Evolutionary conservation across 2,888 invertebrate genomes (phyloP).

Genomic region (Lasioglossum vierecki): DNA sequence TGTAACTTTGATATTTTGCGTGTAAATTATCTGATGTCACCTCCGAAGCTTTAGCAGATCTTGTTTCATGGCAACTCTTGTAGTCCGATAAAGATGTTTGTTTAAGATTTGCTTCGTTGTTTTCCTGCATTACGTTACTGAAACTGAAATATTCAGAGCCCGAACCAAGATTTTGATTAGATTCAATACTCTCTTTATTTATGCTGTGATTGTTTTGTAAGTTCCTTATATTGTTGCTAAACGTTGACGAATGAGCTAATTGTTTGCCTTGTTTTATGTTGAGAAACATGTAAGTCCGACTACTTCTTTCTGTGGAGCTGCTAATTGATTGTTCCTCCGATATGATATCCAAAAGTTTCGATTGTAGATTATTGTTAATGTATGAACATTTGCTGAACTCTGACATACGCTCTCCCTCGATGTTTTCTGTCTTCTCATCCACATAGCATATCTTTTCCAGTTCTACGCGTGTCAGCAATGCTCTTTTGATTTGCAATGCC

Average conservation of each 20-base stretch:
- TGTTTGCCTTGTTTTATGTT: slow-evolving; percentile 51
- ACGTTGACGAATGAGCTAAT: neutral
- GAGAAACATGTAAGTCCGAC: slow-evolving; percentile 48
- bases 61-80: neutral
- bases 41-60: neutral
- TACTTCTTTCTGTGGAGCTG: slow-evolving; percentile 67
- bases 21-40: neutral
- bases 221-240: neutral
- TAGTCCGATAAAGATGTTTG: neutral
- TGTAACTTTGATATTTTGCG: slow-evolving; percentile 10
- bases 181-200: neutral
- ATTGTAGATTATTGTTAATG: slow-evolving; percentile 60
- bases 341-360: slow-evolving; percentile 75
- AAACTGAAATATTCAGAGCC: slow-evolving; percentile 47
- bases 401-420: neutral
- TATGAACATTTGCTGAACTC: slow-evolving; percentile 14
- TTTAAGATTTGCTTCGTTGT: neutral
- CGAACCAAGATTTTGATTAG: slow-evolving; percentile 19
- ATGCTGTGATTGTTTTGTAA: neutral
- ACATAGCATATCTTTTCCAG: slow-evolving; percentile 40
- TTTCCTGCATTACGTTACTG: slow-evolving; percentile 30
- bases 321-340: slow-evolving; percentile 75
- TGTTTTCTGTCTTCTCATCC: slow-evolving; percentile 23
- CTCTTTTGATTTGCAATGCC: slow-evolving; percentile 70
- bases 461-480: slow-evolving; percentile 66